A percentile compares a stretch with the other conserved stretches of the same genome.
Conservation (phyloP, 2,888 invertebrate genomes). For the Proisotoma minuta region DNA sequence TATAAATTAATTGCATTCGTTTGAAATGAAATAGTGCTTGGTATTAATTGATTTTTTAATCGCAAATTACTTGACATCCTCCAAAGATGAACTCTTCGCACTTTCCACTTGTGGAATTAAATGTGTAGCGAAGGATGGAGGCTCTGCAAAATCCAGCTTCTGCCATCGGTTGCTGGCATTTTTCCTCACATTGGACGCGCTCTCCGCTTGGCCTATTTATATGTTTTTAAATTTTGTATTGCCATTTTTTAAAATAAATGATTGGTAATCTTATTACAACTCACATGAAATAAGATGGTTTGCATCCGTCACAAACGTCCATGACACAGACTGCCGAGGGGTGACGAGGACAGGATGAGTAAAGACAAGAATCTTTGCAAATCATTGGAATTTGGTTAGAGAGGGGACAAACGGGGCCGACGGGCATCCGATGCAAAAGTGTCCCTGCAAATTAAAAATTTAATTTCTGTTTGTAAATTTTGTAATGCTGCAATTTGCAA, state of each 20-base stretch:
- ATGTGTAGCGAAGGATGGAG: slow-evolving; percentile 49
- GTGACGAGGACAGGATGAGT: slow-evolving; percentile 48
- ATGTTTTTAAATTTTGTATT: too few relatives aligned
- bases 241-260: too few relatives aligned
- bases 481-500: too few relatives aligned
- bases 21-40: too few relatives aligned
- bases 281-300: slow-evolving; percentile 48
- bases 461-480: too few relatives aligned
- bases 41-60: too few relatives aligned
- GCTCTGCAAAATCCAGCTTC: slow-evolving; percentile 46
- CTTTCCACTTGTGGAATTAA: slow-evolving; percentile 49
- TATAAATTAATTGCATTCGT: too few relatives aligned
- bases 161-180: slow-evolving; percentile 45
- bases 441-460: slow-evolving; percentile 46
- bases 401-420: slow-evolving; percentile 48
- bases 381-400: slow-evolving; percentile 47
- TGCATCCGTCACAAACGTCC: slow-evolving; percentile 50
- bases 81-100: slow-evolving; percentile 51
- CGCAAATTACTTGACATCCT: too few relatives aligned
- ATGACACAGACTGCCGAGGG: slow-evolving; percentile 50
- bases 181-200: slow-evolving; percentile 47
- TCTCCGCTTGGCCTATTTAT: slow-evolving; percentile 46
- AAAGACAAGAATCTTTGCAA: slow-evolving; percentile 49
- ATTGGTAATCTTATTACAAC: too few relatives aligned
- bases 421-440: slow-evolving; percentile 45